Evolutionary conservation across 2,888 invertebrate species (phyloP), one percentile per base, ranked within the genome.

Genomic region (Lottia scabra): DNA sequence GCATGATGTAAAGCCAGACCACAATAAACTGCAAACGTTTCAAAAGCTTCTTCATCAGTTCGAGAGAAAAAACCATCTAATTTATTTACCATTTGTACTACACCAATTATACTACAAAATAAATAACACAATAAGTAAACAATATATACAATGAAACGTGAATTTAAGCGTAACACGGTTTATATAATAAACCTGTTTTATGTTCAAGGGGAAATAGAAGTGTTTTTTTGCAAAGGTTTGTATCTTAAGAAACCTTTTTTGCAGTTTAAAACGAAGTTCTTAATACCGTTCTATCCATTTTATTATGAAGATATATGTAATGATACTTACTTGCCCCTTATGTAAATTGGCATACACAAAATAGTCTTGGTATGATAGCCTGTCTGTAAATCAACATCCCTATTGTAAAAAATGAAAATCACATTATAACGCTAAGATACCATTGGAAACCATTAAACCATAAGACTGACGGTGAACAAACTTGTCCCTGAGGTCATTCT

Each of bases 301-400:
- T 38, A 4, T 38, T 38, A 1, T 10, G 5, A 8, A 1, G 10
- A 38, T 8, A 38, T 10, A 38, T 38, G 30, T 10, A 38, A 10
- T 38, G 10, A 12, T 13, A 74, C 85, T 84, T 82, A 91, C 91
- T 91, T 92, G 46, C 94, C 93, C 73, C 94, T 91, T 23, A 94
- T 95, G 88, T 94, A 95, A 63, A 96, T 94, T 0, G 96, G 96
- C 95, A 96, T 95, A 88, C 95, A 95, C 0, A 96, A 91, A 63
- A 96, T 95, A 38, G 93, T 93, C 78, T 92, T 91, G 0, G 95
- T 95, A 67, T 86, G 89, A 84, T 92, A 92, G 44, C 92, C 91
- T 2, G 91, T 92, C 76, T 90, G 88, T 72, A 89, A 85, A 83
- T 92, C 91, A 13, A 92, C 90, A 63, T 91, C 90, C 66, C 91